These are phyloP conservation scores for Paratilapia polleni DNA, from an alignment of 2,113 vertebrate species.

Conservation along the genomic window DNA sequence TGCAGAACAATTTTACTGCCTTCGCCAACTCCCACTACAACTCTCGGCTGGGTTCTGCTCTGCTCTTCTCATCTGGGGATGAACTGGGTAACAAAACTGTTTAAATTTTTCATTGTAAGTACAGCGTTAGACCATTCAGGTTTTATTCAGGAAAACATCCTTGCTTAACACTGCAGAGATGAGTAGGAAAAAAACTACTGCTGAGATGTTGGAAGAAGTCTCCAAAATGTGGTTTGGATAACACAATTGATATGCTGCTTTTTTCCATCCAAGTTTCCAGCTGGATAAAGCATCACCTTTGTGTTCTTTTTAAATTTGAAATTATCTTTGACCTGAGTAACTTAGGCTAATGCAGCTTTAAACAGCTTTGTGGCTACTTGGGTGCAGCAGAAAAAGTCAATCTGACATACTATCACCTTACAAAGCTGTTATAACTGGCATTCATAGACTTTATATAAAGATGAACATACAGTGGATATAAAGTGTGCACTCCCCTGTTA, in stretches of 20 bases:
- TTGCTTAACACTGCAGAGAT: not conserved
- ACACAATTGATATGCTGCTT: too few species aligned
- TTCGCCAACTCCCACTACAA: conserved; percentile 99
- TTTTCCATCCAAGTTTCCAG: too few species aligned
- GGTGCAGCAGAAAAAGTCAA: not conserved
- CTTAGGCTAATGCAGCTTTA: too few species aligned
- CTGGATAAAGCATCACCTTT: not conserved
- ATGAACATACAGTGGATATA: too few species aligned
- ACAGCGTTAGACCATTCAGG: too few species aligned
- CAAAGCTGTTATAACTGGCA: not conserved
- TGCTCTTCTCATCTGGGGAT: conserved; percentile 93
- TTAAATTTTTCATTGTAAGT: not conserved
- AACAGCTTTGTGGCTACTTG: too few species aligned
- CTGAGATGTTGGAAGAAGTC: not conserved
- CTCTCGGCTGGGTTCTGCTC: conserved; percentile 93
- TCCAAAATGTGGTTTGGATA: too few species aligned
- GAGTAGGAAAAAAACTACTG: not conserved
- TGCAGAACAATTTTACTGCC: conserved; percentile 94
- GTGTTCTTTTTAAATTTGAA: not conserved
- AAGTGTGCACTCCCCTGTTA: too few species aligned
- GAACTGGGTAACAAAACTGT: conserved; percentile 85
- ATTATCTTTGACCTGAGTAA: not conserved
- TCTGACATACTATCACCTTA: not conserved
- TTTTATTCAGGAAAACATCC: not conserved
- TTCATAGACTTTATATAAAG: not conserved